Evolutionary conservation across 64 coral and sea anemone species (phyloP), one percentile per base, ranked within the genome.

Genomic region (Exaiptasia diaphana): DNA sequence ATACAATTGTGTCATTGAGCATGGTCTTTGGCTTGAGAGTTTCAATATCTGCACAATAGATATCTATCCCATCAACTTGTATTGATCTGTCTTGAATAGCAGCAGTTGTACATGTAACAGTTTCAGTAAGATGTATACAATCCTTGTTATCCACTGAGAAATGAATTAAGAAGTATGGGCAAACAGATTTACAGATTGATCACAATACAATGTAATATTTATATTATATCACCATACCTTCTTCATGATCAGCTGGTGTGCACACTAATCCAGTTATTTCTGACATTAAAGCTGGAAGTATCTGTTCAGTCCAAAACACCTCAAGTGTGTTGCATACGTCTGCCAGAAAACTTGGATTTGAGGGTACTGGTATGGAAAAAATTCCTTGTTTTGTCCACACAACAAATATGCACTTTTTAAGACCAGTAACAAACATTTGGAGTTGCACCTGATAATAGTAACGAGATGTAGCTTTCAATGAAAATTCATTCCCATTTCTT

Each of bases 351-450:
- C 15, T 46, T 46, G 43, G 43, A 46, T 46, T 15, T 7, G 15
- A 46, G 6, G 6, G 6, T 46, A 46, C 15, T 46, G 43, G 43
- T 46, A 46, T 15, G 6, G 15, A 8, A 46, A 46, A n/a, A n/a
- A n/a, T n/a, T 31, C 67, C 68, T 75, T 54, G 79, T 46, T 50
- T 62, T 37, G 77, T 82, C 55, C 77, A 90, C 68, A 90, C 78
- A 53, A 82, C 78, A 50, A 82, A 82, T 18, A 67, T 76, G 11
- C 44, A 76, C 55, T 74, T 68, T 56, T 42, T 76, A 5, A 90
- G 46, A 21, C 68, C 44, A 75, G 49, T 67, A 8, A 82, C 87
- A 90, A 90, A 74, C 87, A 90, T 90, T 76, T 90, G 57, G 37
- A 90, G 78, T 68, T 90, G 69, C 53, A 90, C 55, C 62, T 90